Evolutionary conservation across 1,140 invertebrate species (phyloP).

Genomic region (Listronotus oregonensis): DNA sequence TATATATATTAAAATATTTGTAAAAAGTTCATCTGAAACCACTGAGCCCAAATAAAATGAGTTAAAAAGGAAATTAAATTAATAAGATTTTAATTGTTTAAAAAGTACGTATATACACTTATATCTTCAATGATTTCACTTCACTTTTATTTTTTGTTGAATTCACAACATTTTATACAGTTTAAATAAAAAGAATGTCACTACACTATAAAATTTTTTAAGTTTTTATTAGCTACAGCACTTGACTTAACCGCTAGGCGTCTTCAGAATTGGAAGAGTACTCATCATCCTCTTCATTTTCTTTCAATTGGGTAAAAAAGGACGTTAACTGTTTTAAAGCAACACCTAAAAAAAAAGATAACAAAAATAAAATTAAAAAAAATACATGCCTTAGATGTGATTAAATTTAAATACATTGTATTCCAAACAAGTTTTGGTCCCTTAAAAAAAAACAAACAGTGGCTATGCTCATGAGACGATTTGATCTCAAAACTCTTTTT

Average conservation of each 20-base stretch:
- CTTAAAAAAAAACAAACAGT: too few species aligned
- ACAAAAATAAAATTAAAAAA: too few species aligned
- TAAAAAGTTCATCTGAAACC: constrained; percentile 18
- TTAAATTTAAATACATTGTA: too few species aligned
- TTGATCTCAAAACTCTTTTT: too few species aligned
- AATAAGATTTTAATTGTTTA: constrained; percentile 17
- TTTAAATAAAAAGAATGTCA: constrained; percentile 37
- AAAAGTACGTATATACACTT: constrained; percentile 24
- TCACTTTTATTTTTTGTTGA: constrained; percentile 18
- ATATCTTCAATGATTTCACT: constrained; percentile 4
- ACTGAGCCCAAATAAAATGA: constrained; percentile 24
- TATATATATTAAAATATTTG: constrained; percentile 32
- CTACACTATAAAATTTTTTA: constrained; percentile 43
- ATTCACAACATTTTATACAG: constrained; percentile 15
- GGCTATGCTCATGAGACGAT: too few species aligned
- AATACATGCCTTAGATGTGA: too few species aligned
- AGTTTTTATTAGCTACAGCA: constrained; percentile 33
- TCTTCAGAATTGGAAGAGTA: constrained; percentile 47
- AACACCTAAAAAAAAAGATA: constrained; percentile 57
- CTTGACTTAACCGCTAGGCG: constrained; percentile 43
- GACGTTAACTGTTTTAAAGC: constrained; percentile 63
- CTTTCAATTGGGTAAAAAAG: constrained; percentile 60
- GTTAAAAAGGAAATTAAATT: constrained; percentile 19
- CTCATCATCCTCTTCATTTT: constrained; percentile 49
- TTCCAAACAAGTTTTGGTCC: too few species aligned